A percentile compares a stretch with the other conserved stretches of the same genome.
Evolutionary conservation across 2,888 invertebrate genomes (phyloP).

Genomic region (Oscheius myriophilus): DNA sequence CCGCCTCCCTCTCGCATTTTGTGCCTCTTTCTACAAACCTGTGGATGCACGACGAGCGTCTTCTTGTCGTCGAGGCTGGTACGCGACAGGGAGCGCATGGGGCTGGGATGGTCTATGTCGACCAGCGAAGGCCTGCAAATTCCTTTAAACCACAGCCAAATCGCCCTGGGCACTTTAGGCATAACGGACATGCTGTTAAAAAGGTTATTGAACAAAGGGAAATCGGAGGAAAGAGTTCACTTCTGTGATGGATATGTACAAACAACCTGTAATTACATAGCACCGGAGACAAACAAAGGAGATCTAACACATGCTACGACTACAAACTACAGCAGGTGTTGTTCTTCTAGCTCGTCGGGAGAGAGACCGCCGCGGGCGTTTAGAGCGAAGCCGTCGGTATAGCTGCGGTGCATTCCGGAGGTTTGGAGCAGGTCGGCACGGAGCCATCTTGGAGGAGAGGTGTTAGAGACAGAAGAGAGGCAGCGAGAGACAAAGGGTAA

Average conservation of each 20-base stretch:
- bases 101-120: conserved; percentile 11
- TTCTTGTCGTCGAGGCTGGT: conserved; percentile 19
- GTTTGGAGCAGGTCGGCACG: neutral
- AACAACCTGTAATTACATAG: neutral
- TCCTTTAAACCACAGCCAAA: neutral
- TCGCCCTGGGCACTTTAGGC: neutral
- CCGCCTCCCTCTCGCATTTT: no score
- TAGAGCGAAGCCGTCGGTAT: conserved; percentile 18
- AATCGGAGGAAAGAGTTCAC: no score
- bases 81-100: conserved; percentile 7
- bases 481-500: conserved; percentile 2
- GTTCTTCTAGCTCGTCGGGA: no score
- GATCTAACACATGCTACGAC: no score
- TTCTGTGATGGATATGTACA: no score
- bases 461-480: conserved; percentile 8
- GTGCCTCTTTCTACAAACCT: conserved; percentile 9
- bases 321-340: no score
- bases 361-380: neutral
- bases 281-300: neutral
- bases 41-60: conserved; percentile 17
- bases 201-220: no score
- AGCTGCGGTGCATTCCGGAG: conserved; percentile 16
- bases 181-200: neutral
- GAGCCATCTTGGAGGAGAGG: conserved; percentile 21
- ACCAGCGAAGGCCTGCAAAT: conserved; percentile 10